Evolutionary conservation across 2,888 invertebrate genomes (phyloP).

Genomic region (Orgyia antiqua): DNA sequence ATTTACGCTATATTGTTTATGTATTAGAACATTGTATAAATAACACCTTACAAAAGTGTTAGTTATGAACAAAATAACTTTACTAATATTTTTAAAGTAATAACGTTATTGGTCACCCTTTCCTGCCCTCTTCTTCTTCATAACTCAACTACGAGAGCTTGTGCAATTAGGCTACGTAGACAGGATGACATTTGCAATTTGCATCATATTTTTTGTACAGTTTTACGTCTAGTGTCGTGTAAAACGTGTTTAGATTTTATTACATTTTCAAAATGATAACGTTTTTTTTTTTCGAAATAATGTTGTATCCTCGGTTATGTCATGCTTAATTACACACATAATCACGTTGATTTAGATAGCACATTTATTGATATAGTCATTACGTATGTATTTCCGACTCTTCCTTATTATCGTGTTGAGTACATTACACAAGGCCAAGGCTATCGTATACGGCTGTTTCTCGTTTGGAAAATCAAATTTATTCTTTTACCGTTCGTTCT

Average conservation of each 20-base stretch:
- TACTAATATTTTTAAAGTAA: no score
- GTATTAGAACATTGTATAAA: no score
- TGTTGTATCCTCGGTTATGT: not conserved
- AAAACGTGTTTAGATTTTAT: slow-evolving; percentile 1
- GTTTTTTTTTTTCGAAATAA: not conserved
- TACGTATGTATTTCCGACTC: slow-evolving; percentile 40
- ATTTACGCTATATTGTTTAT: slow-evolving; percentile 20
- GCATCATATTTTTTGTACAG: no score
- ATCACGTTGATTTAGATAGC: slow-evolving; percentile 21
- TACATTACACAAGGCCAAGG: slow-evolving; percentile 57
- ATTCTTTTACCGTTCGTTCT: slow-evolving; percentile 25
- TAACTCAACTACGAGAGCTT: no score
- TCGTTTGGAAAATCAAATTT: slow-evolving; percentile 34
- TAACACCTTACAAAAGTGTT: no score
- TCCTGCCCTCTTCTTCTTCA: no score
- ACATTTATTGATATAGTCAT: slow-evolving; percentile 29
- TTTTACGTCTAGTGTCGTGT: no score
- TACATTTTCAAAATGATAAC: not conserved
- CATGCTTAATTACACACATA: slow-evolving; percentile 14
- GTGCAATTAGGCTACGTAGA: no score
- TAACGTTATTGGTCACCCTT: no score
- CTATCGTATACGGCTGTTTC: slow-evolving; percentile 35
- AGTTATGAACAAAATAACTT: no score
- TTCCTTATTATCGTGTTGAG: slow-evolving; percentile 52
- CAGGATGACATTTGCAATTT: no score